Evolutionary conservation across 2,113 vertebrate genomes (phyloP), one percentile per base, ranked within the genome.

Genomic region (Paracanthobrama guichenoti): DNA sequence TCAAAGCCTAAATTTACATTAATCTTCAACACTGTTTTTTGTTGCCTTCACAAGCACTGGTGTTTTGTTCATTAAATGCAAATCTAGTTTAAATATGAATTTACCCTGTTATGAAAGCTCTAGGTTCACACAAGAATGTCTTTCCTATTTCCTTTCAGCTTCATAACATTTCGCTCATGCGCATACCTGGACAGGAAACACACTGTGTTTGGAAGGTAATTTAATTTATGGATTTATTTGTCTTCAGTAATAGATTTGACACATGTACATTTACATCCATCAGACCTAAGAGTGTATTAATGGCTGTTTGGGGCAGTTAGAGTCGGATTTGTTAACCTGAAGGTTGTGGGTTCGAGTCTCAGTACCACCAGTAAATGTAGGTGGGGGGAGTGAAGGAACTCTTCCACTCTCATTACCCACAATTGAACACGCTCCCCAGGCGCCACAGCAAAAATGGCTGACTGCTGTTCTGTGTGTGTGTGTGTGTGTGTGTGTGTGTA

Each of bases 161-260:
- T 99, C 85, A 98, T 99, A 93, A 99, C 98, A 0, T 99, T 98
- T 86, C 95, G 98, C 16, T 99, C 98, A 1, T 99, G 98, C 46
- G 90, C 93, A 0, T 99, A 99, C 91, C 94, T 99, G 48, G 98
- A 99, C 93, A 96, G 94, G 90, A 99, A 99, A 86, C 98, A 99
- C 90, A 93, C 96, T 0, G 91, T 99, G n/a, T 99, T 99, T 81
- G 98, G 98, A 90, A 96, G 97, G 98, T 98, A 93, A 94, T 88
- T 28, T 48, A 1, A 18, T 39, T 46, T 71, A 14, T 22, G 12
- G 2, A 46, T 22, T 18, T 48, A 13, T 64, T 53, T 24, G 11
- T 64, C 24, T 48, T 31, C 9, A 18, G 55, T 28, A 59, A 48
- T 55, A 22, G 53, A 55, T 55, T 55, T 55, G 53, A 55, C 53